Conservation (phyloP, 2,113 vertebrate species). For the Indicator maculatus region DNA sequence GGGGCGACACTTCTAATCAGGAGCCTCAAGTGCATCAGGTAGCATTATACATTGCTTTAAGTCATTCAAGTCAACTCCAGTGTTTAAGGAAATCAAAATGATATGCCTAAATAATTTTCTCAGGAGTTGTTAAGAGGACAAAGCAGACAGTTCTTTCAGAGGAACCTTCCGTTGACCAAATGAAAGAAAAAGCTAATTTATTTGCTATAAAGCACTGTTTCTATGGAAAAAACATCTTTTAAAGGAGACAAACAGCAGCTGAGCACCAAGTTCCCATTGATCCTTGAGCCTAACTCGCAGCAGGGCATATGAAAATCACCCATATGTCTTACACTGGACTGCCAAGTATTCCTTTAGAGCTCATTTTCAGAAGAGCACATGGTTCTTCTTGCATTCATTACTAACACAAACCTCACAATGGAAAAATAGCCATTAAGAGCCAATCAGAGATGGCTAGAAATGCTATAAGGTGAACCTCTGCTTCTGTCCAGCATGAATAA, state of each 20-base stretch:
- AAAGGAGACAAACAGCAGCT: not conserved
- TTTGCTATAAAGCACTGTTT: not conserved
- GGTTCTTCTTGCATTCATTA: rapidly evolving
- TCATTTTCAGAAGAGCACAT: not conserved
- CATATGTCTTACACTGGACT: not conserved
- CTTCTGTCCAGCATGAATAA: not conserved
- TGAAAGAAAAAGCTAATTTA: not conserved
- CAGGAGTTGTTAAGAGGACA: not conserved
- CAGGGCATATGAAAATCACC: not conserved
- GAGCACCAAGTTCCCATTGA: not conserved
- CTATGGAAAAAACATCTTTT: not conserved
- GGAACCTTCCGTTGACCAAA: not conserved
- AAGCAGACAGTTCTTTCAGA: not conserved
- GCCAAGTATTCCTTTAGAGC: not conserved
- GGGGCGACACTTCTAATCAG: not conserved
- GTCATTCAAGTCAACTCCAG: not conserved
- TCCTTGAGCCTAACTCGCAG: not conserved
- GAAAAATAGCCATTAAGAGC: not conserved
- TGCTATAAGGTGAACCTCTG: not conserved
- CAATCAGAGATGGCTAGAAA: not conserved
- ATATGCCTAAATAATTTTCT: not conserved
- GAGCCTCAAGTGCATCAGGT: not conserved
- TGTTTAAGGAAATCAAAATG: not conserved
- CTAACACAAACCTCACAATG: rapidly evolving
- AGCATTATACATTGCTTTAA: not conserved